Conservation (phyloP, 1,140 invertebrate species). For the Polypedilum pembai region DNA sequence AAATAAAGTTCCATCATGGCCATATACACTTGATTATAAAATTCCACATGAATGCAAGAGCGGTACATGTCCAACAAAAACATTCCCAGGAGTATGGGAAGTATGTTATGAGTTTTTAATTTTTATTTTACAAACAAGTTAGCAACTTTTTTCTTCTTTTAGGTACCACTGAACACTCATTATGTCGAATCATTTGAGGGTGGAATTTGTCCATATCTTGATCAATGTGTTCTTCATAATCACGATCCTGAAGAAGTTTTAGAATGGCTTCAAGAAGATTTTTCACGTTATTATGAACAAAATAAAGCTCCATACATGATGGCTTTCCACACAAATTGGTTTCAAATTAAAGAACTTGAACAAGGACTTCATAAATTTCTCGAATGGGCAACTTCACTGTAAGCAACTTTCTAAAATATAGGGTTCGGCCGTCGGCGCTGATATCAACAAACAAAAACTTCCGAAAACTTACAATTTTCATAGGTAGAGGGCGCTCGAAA, state of each 20-base stretch:
- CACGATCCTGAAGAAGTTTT: slow-evolving; percentile 79
- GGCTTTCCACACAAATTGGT: slow-evolving; percentile 92
- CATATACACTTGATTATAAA: slow-evolving; percentile 86
- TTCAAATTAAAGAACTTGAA: slow-evolving; percentile 80
- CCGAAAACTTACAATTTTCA: too few relatives aligned
- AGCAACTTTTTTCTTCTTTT: neutral
- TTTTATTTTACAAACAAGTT: too few relatives aligned
- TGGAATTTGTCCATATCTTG: slow-evolving; percentile 85
- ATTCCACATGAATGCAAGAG: slow-evolving; percentile 88
- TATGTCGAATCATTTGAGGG: slow-evolving; percentile 82
- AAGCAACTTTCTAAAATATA: too few relatives aligned
- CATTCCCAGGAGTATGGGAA: slow-evolving; percentile 89
- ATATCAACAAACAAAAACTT: too few relatives aligned
- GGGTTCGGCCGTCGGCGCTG: too few relatives aligned
- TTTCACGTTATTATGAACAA: slow-evolving; percentile 74
- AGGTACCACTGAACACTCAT: slow-evolving; percentile 80
- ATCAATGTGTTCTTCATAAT: slow-evolving; percentile 88
- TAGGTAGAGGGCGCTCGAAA: too few relatives aligned
- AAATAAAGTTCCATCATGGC: slow-evolving; percentile 80
- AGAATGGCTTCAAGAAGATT: slow-evolving; percentile 87
- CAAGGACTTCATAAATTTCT: slow-evolving; percentile 79
- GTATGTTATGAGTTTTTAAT: slow-evolving; percentile 32
- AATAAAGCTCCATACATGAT: slow-evolving; percentile 89
- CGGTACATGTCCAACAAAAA: slow-evolving; percentile 81
- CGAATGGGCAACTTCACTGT: slow-evolving; percentile 69